These are phyloP conservation scores for Priocnemis perturbator DNA, from an alignment of 2,888 invertebrate genomes.

Conservation along the genomic window DNA sequence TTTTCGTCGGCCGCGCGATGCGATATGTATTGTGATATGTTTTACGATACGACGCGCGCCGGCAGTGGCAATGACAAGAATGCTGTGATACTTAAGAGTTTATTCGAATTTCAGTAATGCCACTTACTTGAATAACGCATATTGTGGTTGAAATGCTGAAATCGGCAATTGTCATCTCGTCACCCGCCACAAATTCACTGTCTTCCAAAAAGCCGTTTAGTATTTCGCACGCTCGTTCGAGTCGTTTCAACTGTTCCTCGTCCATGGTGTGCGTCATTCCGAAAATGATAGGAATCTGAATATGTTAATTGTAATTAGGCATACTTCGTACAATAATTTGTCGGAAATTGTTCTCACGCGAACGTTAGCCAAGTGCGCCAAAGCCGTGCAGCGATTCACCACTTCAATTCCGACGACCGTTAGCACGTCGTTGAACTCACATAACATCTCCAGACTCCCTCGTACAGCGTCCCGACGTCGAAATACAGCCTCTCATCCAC, in stretches of 20 bases:
- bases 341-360: too few relatives aligned
- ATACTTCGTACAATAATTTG: too few relatives aligned
- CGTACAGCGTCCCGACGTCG: slow-evolving; percentile 86
- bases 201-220: slow-evolving; percentile 79
- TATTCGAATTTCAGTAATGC: too few relatives aligned
- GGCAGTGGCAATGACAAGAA: too few relatives aligned
- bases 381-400: too few relatives aligned
- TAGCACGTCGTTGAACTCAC: too few relatives aligned
- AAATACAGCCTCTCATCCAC: slow-evolving; percentile 89
- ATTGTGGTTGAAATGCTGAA: slow-evolving; percentile 80
- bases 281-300: slow-evolving; percentile 80
- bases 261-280: slow-evolving; percentile 62
- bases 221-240: slow-evolving; percentile 80
- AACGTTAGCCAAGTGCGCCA: too few relatives aligned
- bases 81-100: too few relatives aligned
- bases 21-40: too few relatives aligned
- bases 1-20: too few relatives aligned
- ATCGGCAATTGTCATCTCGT: slow-evolving; percentile 84
- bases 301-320: not conserved
- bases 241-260: slow-evolving; percentile 66
- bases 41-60: too few relatives aligned
- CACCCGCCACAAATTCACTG: slow-evolving; percentile 81
- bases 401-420: too few relatives aligned
- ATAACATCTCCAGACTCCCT: slow-evolving; percentile 49
- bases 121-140: slow-evolving; percentile 76